A percentile compares a stretch with the other conserved stretches of the same genome.
phyloP scores from a whole-genome alignment of 2,113 vertebrate genomes.

The Kryptolebias marmoratus region DNA sequence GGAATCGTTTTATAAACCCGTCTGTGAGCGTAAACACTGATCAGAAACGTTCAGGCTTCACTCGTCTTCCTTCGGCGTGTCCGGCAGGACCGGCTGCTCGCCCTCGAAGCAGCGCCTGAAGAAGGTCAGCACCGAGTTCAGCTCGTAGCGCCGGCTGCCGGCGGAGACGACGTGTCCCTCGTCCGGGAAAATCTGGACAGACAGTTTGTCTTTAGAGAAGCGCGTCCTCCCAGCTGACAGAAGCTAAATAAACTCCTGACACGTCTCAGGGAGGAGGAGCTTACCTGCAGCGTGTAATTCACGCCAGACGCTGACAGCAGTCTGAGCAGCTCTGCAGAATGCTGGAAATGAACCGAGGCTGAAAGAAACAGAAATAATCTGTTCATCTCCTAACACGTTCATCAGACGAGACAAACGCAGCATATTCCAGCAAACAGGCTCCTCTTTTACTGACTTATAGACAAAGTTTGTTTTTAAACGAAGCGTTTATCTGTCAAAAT shows the following conservation, averaged over 20 bases:
- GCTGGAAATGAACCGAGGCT: conserved; percentile 97
- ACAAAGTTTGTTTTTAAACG: too few relatives aligned
- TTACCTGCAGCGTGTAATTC: conserved; percentile 95
- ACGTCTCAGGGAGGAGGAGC: not conserved
- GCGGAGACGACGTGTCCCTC: conserved; percentile 74
- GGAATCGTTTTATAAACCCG: too few relatives aligned
- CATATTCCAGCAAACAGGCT: too few relatives aligned
- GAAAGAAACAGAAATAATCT: conserved; percentile 42
- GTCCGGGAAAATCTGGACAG: conserved; percentile 79
- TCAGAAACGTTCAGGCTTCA: conserved; percentile 23
- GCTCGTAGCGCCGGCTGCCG: conserved; percentile 67
- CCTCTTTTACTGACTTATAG: too few relatives aligned
- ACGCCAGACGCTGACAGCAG: conserved; percentile 87
- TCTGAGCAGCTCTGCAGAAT: conserved; percentile 94
- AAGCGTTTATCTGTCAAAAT: too few relatives aligned
- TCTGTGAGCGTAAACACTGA: too few relatives aligned
- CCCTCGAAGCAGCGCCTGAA: conserved; percentile 75
- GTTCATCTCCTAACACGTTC: too few relatives aligned
- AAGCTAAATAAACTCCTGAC: too few relatives aligned
- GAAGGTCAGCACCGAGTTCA: conserved; percentile 72
- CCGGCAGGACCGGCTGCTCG: not conserved
- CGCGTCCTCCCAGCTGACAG: too few relatives aligned
- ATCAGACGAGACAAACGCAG: too few relatives aligned
- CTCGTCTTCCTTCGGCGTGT: conserved; percentile 58
- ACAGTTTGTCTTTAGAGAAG: not conserved